Evolutionary conservation across 2,797 vertebrate genomes (phyloP).

Genomic region (Xenopus petersii): DNA sequence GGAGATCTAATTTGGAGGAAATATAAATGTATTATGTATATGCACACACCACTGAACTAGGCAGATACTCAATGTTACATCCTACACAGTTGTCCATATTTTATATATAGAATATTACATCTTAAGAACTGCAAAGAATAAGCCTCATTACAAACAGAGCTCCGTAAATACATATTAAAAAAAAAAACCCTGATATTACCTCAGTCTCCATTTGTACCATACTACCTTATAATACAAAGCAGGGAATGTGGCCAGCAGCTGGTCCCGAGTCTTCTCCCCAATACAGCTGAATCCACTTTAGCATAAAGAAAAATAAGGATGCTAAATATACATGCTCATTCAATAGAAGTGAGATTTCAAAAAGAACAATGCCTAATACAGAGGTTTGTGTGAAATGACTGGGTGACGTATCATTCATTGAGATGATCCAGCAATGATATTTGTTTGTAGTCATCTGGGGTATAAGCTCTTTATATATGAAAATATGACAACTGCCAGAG

Average conservation of each 20-base stretch:
- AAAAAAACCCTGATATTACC: constrained; percentile 73
- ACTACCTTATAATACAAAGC: constrained; percentile 99
- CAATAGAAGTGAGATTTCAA: constrained; percentile 84
- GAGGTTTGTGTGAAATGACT: not conserved
- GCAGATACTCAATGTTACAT: too few species aligned
- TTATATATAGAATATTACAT: constrained; percentile 19
- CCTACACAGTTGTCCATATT: not conserved
- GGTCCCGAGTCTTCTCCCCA: constrained; percentile 96
- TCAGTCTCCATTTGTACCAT: constrained; percentile 84
- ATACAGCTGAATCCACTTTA: constrained; percentile 98
- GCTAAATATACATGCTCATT: constrained; percentile 92
- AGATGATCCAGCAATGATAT: too few species aligned
- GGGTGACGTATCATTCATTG: too few species aligned
- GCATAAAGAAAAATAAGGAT: constrained; percentile 99
- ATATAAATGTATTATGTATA: too few species aligned
- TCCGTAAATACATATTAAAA: not conserved
- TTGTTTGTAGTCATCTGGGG: too few species aligned
- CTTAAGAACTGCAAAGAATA: constrained; percentile 1
- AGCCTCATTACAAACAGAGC: too few species aligned
- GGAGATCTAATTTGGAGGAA: too few species aligned
- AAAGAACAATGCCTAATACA: constrained; percentile 72
- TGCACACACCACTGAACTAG: too few species aligned
- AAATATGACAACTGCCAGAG: too few species aligned
- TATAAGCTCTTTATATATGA: too few species aligned
- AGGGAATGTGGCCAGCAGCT: constrained; percentile 92